Conservation (phyloP, 2,888 invertebrate genomes). For the Sericinus montela region DNA sequence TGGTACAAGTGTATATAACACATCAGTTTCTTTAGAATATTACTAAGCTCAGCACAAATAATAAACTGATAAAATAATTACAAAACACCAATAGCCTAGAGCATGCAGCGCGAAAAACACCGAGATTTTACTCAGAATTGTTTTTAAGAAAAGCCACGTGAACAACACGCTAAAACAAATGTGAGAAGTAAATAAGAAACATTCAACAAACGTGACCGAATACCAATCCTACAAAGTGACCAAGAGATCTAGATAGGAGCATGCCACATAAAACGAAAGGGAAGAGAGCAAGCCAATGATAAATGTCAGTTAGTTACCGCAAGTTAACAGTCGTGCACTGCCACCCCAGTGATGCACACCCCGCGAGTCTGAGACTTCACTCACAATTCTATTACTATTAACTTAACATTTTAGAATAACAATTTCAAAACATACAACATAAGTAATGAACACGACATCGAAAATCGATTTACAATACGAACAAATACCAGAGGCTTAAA, state of each 20-base stretch:
- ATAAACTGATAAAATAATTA: not conserved
- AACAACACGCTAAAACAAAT: not conserved
- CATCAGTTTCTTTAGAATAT: not conserved
- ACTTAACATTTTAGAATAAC: not conserved
- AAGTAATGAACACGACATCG: not conserved
- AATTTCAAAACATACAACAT: not conserved
- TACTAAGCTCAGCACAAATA: not conserved
- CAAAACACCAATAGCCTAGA: not conserved
- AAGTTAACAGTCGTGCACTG: not conserved
- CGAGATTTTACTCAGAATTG: not conserved
- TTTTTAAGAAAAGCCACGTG: not conserved
- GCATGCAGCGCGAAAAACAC: not conserved
- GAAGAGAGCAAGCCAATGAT: constrained; percentile 1
- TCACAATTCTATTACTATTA: not conserved
- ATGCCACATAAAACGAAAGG: not conserved
- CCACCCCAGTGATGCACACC: not conserved
- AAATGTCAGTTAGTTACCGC: constrained; percentile 17
- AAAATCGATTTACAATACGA: not conserved
- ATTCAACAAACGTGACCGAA: not conserved
- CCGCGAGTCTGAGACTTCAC: not conserved
- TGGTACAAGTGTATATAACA: not conserved
- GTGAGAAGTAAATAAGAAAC: not conserved
- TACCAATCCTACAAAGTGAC: not conserved
- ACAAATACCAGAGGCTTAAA: not conserved
- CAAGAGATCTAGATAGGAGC: not conserved